phyloP scores from a whole-genome alignment of 2,797 vertebrate genomes.

The Cyprinella venusta region DNA sequence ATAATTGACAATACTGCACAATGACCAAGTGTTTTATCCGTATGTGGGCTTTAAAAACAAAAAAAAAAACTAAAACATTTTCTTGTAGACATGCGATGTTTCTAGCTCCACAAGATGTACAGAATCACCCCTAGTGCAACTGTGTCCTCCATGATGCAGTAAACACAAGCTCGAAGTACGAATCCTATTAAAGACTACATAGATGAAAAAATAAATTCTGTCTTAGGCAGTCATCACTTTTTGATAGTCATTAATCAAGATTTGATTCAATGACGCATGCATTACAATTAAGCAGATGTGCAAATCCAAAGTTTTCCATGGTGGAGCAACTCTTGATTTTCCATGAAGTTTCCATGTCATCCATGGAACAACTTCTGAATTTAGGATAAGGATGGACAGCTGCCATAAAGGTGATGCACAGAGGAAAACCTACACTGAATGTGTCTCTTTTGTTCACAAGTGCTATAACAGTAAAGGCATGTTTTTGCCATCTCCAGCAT shows the following conservation, averaged over 20 bases:
- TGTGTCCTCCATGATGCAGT: conserved; percentile 59
- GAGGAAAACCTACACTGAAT: conserved; percentile 68
- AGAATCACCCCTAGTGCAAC: conserved; percentile 75
- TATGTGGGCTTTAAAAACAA: conserved; percentile 28
- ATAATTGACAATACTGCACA: conserved; percentile 99
- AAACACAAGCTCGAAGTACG: conserved; percentile 16
- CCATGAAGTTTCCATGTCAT: conserved; percentile 7
- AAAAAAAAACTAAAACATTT: neutral
- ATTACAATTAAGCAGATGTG: conserved; percentile 53
- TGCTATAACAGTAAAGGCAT: conserved; percentile 69
- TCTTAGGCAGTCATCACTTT: conserved; percentile 36
- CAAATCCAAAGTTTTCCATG: conserved; percentile 36
- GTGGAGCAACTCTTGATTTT: conserved; percentile 41
- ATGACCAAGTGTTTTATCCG: conserved; percentile 87
- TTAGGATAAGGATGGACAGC: conserved; percentile 66
- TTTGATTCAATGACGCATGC: conserved; percentile 45
- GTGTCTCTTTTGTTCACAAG: conserved; percentile 77
- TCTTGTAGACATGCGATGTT: conserved; percentile 64
- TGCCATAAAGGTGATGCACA: conserved; percentile 77
- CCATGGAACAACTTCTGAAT: conserved; percentile 30
- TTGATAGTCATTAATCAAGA: conserved; percentile 36
- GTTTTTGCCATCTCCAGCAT: conserved; percentile 64
- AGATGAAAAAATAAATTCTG: conserved; percentile 27
- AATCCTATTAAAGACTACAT: conserved; percentile 19
- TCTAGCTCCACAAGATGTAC: conserved; percentile 53